Evolutionary conservation across 2,113 vertebrate species (phyloP).

Genomic region (Myanophis thanlyinensis): DNA sequence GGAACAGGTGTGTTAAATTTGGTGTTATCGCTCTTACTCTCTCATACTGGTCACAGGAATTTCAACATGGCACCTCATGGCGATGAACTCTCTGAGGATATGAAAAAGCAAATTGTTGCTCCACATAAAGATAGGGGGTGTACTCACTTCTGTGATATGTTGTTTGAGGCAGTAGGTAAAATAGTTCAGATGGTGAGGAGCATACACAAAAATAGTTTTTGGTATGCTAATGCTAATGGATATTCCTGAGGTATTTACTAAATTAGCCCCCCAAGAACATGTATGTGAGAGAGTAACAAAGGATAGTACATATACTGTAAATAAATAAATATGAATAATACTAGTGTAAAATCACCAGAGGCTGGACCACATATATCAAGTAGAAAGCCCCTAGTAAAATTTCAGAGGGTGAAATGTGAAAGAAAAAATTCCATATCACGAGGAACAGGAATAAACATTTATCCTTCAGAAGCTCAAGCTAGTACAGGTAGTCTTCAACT

Average conservation of each 20-base stretch:
- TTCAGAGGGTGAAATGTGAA: not conserved
- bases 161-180: not conserved
- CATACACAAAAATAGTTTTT: slow-evolving; percentile 17
- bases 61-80: too few species aligned
- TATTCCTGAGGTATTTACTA: not conserved
- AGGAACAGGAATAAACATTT: not conserved
- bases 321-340: not conserved
- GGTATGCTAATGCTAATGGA: not conserved
- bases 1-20: too few species aligned
- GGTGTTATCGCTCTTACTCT: too few species aligned
- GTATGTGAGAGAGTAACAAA: not conserved
- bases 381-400: not conserved
- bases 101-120: too few species aligned
- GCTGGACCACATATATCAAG: not conserved
- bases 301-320: not conserved
- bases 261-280: not conserved
- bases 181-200: not conserved
- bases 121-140: too few species aligned
- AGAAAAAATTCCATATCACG: not conserved
- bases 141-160: too few species aligned
- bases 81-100: too few species aligned
- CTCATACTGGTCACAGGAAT: too few species aligned
- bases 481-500: not conserved
- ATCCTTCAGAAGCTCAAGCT: not conserved
- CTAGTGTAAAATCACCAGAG: not conserved